phyloP scores from a whole-genome alignment of 2,797 vertebrate genomes.

The Premnoplex brunnescens region DNA sequence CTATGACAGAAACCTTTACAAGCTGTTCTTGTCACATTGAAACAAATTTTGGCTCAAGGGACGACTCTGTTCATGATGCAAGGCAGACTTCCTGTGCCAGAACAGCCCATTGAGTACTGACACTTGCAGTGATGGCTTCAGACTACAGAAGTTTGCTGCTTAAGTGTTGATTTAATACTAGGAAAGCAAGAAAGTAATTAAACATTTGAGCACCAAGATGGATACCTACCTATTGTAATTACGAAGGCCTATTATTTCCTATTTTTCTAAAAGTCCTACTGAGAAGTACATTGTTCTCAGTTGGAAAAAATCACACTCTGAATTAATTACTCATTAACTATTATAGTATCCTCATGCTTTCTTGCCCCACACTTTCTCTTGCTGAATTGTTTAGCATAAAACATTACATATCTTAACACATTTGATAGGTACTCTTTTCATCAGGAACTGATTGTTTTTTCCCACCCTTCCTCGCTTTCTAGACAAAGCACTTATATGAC shows the following conservation, averaged over 20 bases:
- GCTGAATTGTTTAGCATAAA: slow-evolving; percentile 25
- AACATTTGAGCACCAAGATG: not conserved
- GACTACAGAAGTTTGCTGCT: not conserved
- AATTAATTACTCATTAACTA: slow-evolving; percentile 55
- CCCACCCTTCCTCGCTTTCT: not conserved
- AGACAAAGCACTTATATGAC: not conserved
- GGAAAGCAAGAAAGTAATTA: slow-evolving; percentile 14
- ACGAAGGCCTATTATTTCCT: slow-evolving; percentile 11
- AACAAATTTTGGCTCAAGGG: not conserved
- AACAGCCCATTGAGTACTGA: not conserved
- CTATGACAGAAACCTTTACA: not conserved
- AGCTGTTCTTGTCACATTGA: not conserved
- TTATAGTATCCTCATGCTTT: not conserved
- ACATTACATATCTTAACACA: not conserved
- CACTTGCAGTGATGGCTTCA: not conserved
- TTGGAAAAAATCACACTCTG: slow-evolving; percentile 14
- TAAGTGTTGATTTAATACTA: not conserved
- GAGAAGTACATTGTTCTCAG: slow-evolving; percentile 39
- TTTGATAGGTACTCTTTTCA: not conserved
- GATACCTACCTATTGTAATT: slow-evolving; percentile 7
- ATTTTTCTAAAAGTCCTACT: slow-evolving; percentile 27
- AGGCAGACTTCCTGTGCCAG: not conserved
- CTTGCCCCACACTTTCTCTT: slow-evolving; percentile 31
- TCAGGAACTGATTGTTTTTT: not conserved
- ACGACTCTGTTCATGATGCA: not conserved